Base-by-base conservation (phyloP, 2,888 invertebrate species). In the Lasioglossum villosulum region DNA sequence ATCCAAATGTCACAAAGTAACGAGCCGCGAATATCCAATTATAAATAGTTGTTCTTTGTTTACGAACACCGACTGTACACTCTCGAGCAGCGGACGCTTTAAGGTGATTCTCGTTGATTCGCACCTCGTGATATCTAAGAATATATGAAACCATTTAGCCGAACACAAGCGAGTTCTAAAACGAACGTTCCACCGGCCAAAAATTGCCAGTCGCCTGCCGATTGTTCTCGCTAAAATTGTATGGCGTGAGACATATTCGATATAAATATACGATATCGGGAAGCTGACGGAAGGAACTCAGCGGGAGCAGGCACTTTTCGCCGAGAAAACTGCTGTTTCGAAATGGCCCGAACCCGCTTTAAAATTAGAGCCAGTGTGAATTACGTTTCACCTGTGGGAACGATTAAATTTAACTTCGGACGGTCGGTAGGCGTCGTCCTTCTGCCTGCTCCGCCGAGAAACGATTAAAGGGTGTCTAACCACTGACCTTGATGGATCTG, bases 401-500 rank as follows among this genome's bases (percentile, higher is more conserved):
- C 73, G 66, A 30, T 59, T 78, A 78, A 86, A 82, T 78, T 78
- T 85, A 78, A 59, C 56, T 34, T 34, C 37, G 68, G n/a, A n/a
- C 45, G 48, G n/a, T 52, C 66, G 34, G 23, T 34, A 10, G 30
- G 74, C 16, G 30, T 72, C 79, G 73, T 84, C 71, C 85, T 75
- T 71, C 72, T 75, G 37, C 23, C 52, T 72, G 34, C 45, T 59
- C 45, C 27, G 39, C 39, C 23, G n/a, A 30, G n/a, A 48, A 63
- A 30, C 52, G 72, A 71, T 63, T 59, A 34, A 72, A 56, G n/a
- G 27, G 70, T 42, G 68, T 66, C 34, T 68, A 59, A 39, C 23
- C 66, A 84, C 90, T 91, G 85, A 95, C 95, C 93, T 95, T 95
- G 77, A 95, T 93, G 45, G 92, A 93, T 87, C 95, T 92, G 83